Evolutionary conservation across 2,113 vertebrate genomes (phyloP).

Genomic region (Oreochromis niloticus): DNA sequence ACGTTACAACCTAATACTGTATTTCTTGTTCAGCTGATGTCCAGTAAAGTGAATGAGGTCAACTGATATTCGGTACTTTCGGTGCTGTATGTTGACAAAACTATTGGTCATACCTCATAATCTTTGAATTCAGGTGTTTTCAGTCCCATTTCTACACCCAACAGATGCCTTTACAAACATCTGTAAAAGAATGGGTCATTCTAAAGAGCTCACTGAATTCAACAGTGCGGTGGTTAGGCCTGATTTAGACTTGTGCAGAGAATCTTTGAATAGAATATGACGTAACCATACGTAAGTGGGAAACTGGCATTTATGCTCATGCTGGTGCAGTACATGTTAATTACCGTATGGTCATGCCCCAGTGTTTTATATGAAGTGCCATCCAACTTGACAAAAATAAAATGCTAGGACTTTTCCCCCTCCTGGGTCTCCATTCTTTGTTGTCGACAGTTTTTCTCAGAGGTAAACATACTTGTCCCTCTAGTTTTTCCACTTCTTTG

Average conservation of each 20-base stretch:
- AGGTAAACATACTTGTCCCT: not conserved
- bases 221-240: not conserved
- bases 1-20: not conserved
- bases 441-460: not conserved
- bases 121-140: not conserved
- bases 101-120: not conserved
- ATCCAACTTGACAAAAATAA: rapidly evolving
- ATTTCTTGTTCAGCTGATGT: not conserved
- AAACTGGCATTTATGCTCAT: not conserved
- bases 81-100: not conserved
- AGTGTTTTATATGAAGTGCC: not conserved
- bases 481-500: not conserved
- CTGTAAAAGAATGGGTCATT: not conserved
- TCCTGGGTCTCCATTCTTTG: not conserved
- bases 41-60: not conserved
- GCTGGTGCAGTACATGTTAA: not conserved
- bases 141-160: not conserved
- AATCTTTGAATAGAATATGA: not conserved
- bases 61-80: not conserved
- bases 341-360: rapidly evolving
- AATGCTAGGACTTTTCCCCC: not conserved
- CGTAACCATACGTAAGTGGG: rapidly evolving
- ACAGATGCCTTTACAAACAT: not conserved
- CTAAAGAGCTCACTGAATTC: not conserved
- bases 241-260: not conserved